Conservation (phyloP, 2,888 invertebrate species). For the Hydraecia micacea region DNA sequence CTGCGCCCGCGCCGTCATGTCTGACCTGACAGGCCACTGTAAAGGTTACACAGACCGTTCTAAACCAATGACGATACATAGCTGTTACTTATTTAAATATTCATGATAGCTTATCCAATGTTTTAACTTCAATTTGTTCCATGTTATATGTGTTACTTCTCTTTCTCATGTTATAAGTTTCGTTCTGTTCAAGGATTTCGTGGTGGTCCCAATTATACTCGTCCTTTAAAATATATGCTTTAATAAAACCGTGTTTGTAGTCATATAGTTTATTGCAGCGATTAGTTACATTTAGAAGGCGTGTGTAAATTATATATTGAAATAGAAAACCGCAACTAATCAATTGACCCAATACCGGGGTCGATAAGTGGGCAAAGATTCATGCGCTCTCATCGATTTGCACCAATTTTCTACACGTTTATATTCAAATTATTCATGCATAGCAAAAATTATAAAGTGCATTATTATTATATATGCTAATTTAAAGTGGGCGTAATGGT, state of each 20-base stretch:
- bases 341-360: conserved; percentile 37
- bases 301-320: conserved; percentile 32
- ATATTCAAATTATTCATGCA: conserved; percentile 15
- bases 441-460: not conserved
- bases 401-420: conserved; percentile 23
- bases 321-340: conserved; percentile 45
- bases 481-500: conserved; percentile 31
- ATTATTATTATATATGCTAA: conserved; percentile 50
- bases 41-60: conserved; percentile 66
- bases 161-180: no score
- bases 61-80: conserved; percentile 29
- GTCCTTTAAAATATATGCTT: conserved; percentile 12
- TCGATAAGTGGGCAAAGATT: conserved; percentile 20
- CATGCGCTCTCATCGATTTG: conserved; percentile 30
- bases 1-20: conserved; percentile 56
- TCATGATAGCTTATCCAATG: not conserved
- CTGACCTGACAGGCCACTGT: conserved; percentile 59
- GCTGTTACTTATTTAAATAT: conserved; percentile 25
- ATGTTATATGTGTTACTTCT: not conserved
- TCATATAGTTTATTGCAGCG: conserved; percentile 1
- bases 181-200: not conserved
- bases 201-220: not conserved
- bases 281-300: conserved; percentile 29
- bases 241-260: conserved; percentile 2
- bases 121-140: not conserved